Base-by-base conservation (phyloP, 1,140 invertebrate species). In the Ptiloglossa arizonensis region DNA sequence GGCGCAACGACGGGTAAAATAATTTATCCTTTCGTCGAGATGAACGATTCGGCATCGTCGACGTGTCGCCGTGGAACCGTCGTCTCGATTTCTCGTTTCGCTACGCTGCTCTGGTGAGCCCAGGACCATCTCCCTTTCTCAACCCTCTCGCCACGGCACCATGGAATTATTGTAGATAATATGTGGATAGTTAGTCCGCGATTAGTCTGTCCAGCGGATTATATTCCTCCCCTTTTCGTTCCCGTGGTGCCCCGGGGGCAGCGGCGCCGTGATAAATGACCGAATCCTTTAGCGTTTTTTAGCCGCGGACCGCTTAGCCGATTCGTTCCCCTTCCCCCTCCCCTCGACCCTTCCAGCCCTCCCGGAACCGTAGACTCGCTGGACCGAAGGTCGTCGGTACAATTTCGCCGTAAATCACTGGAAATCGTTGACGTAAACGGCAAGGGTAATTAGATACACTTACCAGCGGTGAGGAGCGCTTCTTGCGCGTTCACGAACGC, bases 361-460 rank as follows among this genome's bases (percentile, higher is more conserved):
- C 83, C 79, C 82, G 52, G 57, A 79, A 67, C 63, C 81, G 50
- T 24, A 48, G 41, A 48, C 56, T 59, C 44, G 50, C 70, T 74
- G 87, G 81, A 41, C 79, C 90, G 88, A 93, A 92, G 90, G 91
- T 92, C 91, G 88, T 81, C 85, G 89, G 86, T 79, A 91, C 91
- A 91, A 92, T 93, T 92, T 91, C 85, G 89, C 78, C 87, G 91
- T 93, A 93, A 93, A 93, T 93, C 91, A 93, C 82, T 73, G 89
- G 89, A 91, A 93, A 77, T 92, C 85, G 90, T 92, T 92, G 90
- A 92, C 90, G 91, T 91, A 90, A 92, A 93, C 89, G 88, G 86
- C 89, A 89, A 50, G 83, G 87, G 87, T 92, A 93, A 93, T 91
- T 92, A 92, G 91, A 92, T 92, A 92, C 87, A 91, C 91, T 91